Percentiles rank a stretch among this genome's conserved stretches.
phyloP scores from a whole-genome alignment of 2,888 invertebrate species.

The Scaptodrosophila latifasciaeformis region DNA sequence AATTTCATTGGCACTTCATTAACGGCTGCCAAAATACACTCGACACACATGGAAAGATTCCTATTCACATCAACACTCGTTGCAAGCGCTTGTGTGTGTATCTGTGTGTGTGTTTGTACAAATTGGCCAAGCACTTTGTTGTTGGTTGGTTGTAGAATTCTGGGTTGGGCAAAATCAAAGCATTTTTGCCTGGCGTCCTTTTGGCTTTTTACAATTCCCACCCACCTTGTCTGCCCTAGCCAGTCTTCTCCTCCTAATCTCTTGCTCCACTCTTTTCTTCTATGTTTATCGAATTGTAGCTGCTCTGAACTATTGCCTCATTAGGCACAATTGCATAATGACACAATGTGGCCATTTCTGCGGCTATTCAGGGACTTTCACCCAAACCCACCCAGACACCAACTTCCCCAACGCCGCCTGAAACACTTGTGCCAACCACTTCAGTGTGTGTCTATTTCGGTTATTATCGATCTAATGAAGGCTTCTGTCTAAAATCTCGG shows the following conservation, averaged over 20 bases:
- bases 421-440: too few species aligned
- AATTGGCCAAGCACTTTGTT: conserved; percentile 37
- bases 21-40: conserved; percentile 26
- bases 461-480: too few species aligned
- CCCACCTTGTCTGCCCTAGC: too few species aligned
- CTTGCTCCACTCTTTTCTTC: not conserved
- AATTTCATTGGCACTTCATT: conserved; percentile 46
- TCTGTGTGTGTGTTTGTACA: conserved; percentile 6
- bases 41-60: conserved; percentile 9
- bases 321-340: not conserved
- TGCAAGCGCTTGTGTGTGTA: too few species aligned
- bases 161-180: conserved; percentile 25
- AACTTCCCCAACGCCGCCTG: too few species aligned
- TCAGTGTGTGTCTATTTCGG: too few species aligned
- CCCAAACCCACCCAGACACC: too few species aligned
- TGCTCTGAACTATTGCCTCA: not conserved
- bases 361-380: too few species aligned
- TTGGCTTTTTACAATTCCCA: too few species aligned
- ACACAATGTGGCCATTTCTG: not conserved
- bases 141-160: too few species aligned
- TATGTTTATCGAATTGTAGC: not conserved
- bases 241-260: not conserved
- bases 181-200: conserved; percentile 37
- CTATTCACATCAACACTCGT: conserved; percentile 8
- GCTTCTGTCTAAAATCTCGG: too few species aligned